A percentile compares a stretch with the other conserved stretches of the same genome.
phyloP scores from a whole-genome alignment of 2,113 vertebrate species.

The Brevimyrus niger region DNA sequence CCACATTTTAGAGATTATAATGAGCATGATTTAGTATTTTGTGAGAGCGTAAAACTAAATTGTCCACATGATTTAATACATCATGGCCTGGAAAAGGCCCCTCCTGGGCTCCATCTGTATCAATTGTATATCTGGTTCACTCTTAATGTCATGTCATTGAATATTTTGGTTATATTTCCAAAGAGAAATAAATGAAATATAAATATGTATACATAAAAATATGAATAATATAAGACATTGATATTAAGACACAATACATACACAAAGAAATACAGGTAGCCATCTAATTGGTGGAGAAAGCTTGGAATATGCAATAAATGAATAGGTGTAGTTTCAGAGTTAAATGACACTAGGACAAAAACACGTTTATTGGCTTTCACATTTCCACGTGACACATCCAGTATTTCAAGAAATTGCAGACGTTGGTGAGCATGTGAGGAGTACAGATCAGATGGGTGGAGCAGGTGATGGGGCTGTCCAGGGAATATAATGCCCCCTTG shows the following conservation, averaged over 20 bases:
- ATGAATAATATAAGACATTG: background rate
- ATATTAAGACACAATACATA: background rate
- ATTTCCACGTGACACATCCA: background rate
- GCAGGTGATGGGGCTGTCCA: background rate
- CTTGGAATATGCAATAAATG: background rate
- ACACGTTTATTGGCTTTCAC: background rate
- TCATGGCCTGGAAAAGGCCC: background rate
- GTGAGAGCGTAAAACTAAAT: background rate
- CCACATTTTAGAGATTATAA: background rate
- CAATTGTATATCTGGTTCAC: background rate
- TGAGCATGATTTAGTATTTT: background rate
- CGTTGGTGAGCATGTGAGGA: background rate
- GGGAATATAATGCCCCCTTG: background rate
- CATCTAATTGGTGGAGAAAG: background rate
- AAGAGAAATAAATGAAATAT: background rate
- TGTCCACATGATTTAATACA: background rate
- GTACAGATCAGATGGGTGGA: background rate
- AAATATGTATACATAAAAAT: background rate
- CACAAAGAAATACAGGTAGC: background rate
- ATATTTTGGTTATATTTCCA: background rate
- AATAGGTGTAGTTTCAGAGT: background rate
- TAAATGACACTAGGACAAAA: background rate
- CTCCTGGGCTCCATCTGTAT: background rate
- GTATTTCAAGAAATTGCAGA: background rate
- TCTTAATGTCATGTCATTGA: background rate